phyloP scores from a whole-genome alignment of 2,113 vertebrate genomes.

The Cisticola juncidis region DNA sequence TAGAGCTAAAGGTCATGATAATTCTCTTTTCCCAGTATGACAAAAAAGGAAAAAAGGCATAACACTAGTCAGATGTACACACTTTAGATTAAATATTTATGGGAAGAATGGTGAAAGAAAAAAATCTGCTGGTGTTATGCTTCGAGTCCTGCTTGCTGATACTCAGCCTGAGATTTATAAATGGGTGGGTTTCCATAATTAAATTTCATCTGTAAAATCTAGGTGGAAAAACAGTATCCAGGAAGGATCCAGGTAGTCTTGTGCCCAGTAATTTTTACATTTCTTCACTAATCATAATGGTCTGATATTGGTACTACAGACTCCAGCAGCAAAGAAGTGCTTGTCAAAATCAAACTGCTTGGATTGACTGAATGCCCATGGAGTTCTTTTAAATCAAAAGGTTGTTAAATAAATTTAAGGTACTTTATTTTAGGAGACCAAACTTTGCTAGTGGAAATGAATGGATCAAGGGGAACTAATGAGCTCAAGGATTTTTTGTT shows the following conservation, averaged over 20 bases:
- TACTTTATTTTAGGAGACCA: neutral
- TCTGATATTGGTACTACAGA: neutral
- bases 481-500: neutral
- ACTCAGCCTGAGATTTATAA: neutral
- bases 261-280: neutral
- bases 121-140: neutral
- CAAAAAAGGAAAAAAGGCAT: neutral
- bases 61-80: neutral
- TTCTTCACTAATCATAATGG: neutral
- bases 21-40: neutral
- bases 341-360: neutral
- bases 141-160: neutral
- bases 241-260: neutral
- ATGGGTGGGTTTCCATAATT: neutral
- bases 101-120: neutral
- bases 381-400: neutral
- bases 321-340: neutral
- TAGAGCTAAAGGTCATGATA: neutral
- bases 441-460: neutral
- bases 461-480: rapidly evolving
- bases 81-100: neutral
- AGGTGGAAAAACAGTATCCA: neutral
- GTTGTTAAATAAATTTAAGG: neutral
- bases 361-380: neutral
- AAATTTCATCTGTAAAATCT: neutral